These are phyloP conservation scores for Notiomystis cincta DNA, from an alignment of 2,113 vertebrate species.

Conservation along the genomic window DNA sequence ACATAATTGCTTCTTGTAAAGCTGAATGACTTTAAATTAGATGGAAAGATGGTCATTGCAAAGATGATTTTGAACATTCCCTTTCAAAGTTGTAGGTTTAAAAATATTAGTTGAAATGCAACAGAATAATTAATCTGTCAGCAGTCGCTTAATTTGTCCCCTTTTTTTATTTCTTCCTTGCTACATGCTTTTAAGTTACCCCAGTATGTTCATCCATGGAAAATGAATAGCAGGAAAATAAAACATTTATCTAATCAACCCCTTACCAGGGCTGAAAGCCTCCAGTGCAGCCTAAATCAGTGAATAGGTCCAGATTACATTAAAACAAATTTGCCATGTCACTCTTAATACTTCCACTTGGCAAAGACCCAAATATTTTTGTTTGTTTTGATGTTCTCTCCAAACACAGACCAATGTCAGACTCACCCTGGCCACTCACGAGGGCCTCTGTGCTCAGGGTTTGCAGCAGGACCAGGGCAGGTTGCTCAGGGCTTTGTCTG, in stretches of 20 bases:
- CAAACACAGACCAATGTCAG: not conserved
- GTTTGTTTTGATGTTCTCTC: not conserved
- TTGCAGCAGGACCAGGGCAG: not conserved
- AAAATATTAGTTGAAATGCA: not conserved
- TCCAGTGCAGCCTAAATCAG: not conserved
- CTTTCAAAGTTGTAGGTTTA: conserved; percentile 5
- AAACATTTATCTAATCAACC: not conserved
- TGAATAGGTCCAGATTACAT: not conserved
- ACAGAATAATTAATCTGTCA: conserved; percentile 24
- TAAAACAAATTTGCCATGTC: not conserved
- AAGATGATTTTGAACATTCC: not conserved
- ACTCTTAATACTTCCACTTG: not conserved
- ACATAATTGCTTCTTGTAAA: conserved; percentile 42
- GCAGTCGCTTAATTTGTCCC: not conserved
- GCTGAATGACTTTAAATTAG: conserved; percentile 43
- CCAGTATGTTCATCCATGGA: not conserved
- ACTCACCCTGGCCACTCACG: not conserved
- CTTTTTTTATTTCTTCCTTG: not conserved
- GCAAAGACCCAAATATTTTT: not conserved
- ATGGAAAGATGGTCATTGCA: conserved; percentile 23
- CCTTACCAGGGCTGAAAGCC: not conserved
- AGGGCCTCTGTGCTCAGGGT: fast-evolving
- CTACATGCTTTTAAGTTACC: not conserved
- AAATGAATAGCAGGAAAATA: not conserved
- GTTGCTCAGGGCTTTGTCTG: fast-evolving